Evolutionary conservation across 2,797 vertebrate species (phyloP).

Genomic region (Crocodylus rhombifer): DNA sequence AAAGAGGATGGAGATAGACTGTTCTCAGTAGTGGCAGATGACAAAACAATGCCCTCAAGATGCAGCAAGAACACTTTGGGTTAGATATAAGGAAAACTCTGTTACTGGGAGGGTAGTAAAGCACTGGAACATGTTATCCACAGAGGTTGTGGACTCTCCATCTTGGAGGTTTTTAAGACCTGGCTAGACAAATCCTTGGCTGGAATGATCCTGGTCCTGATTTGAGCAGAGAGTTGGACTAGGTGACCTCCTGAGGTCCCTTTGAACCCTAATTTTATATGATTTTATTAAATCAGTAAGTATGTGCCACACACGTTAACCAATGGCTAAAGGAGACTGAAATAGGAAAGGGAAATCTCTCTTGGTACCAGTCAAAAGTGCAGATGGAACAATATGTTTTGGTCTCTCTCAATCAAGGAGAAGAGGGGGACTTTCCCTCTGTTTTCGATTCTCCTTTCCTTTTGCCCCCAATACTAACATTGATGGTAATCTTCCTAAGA

Average conservation of each 20-base stretch:
- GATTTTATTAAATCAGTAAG: not conserved
- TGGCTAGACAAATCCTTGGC: too few relatives aligned
- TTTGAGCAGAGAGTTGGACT: too few relatives aligned
- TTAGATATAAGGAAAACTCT: too few relatives aligned
- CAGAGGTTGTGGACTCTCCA: too few relatives aligned
- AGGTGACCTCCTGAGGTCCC: too few relatives aligned
- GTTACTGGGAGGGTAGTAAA: too few relatives aligned
- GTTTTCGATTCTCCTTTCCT: not conserved
- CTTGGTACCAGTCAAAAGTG: not conserved
- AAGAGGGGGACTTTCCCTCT: conserved; percentile 5
- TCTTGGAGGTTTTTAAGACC: too few relatives aligned
- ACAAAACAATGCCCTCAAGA: not conserved
- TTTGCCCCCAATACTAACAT: not conserved
- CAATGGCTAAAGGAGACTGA: not conserved
- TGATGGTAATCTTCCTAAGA: not conserved
- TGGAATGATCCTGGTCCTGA: too few relatives aligned
- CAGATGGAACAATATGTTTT: not conserved
- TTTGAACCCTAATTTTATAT: not conserved
- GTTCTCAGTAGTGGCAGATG: too few relatives aligned
- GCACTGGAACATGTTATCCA: too few relatives aligned
- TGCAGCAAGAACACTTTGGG: too few relatives aligned
- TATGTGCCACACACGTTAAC: conserved; percentile 45
- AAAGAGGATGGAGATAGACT: too few relatives aligned
- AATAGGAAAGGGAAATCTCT: not conserved
- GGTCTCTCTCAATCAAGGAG: not conserved